These are phyloP conservation scores for Acrobasis repandana DNA, from an alignment of 2,888 invertebrate species.

Conservation along the genomic window DNA sequence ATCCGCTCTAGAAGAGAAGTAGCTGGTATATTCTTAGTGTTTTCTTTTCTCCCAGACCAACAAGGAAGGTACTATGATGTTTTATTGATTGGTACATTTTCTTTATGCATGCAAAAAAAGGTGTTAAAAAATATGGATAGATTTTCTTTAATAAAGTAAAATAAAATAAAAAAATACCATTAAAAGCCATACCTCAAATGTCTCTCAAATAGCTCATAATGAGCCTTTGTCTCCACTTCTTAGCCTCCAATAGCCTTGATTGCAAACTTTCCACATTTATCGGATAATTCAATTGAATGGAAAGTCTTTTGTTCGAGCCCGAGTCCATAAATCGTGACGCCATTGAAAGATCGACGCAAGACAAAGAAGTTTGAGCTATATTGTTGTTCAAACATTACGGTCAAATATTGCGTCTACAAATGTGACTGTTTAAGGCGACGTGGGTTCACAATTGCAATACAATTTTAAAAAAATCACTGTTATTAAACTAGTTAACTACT, in stretches of 20 bases:
- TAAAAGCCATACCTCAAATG: not conserved
- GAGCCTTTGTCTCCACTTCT: not conserved
- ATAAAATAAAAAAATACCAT: not conserved
- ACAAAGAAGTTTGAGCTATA: constrained; percentile 34
- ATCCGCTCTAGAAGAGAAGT: too few relatives aligned
- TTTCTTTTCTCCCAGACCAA: too few relatives aligned
- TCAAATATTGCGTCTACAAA: not conserved
- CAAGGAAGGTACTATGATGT: too few relatives aligned
- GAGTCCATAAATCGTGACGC: constrained; percentile 37
- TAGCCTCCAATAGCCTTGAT: constrained; percentile 22
- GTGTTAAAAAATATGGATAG: too few relatives aligned
- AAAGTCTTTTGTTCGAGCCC: constrained; percentile 36
- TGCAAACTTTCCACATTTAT: constrained; percentile 40
- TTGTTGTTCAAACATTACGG: constrained; percentile 21
- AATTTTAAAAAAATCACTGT: too few relatives aligned
- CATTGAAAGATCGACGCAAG: constrained; percentile 40
- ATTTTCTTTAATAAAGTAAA: not conserved
- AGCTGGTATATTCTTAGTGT: too few relatives aligned
- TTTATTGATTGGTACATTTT: too few relatives aligned
- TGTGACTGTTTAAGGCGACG: too few relatives aligned
- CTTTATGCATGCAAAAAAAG: too few relatives aligned
- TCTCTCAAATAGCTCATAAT: not conserved
- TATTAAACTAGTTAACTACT: too few relatives aligned
- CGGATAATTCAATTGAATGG: constrained; percentile 43
- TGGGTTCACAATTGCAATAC: too few relatives aligned